Evolutionary conservation across 2,797 vertebrate species (phyloP).

Genomic region (Ceryle rudis): DNA sequence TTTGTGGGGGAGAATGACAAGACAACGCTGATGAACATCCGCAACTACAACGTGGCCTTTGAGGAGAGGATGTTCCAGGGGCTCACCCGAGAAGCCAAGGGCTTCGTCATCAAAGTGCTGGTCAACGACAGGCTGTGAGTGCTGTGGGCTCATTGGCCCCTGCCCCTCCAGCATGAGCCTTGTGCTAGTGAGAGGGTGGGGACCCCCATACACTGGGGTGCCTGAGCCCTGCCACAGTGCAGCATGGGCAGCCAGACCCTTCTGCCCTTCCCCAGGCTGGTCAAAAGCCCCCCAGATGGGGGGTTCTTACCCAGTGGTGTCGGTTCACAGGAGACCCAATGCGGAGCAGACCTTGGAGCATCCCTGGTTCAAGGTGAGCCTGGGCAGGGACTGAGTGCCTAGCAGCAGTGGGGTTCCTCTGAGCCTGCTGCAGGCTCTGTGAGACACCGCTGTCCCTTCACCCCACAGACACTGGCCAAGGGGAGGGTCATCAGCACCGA

Average conservation of each 20-base stretch:
- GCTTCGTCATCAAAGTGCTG: slow-evolving; percentile 96
- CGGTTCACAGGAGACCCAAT: slow-evolving; percentile 88
- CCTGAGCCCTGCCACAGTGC: rapidly evolving
- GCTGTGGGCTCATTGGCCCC: rapidly evolving
- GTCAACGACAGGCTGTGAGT: slow-evolving; percentile 95
- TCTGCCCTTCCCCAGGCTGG: background rate
- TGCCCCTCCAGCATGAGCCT: background rate
- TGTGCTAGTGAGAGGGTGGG: background rate
- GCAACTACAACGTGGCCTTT: slow-evolving; percentile 95
- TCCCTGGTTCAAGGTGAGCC: slow-evolving; percentile 96
- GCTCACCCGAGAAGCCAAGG: slow-evolving; percentile 92
- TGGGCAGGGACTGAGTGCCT: rapidly evolving
- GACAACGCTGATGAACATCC: slow-evolving; percentile 92
- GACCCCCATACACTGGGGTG: rapidly evolving
- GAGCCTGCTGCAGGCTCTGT: background rate
- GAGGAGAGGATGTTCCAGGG: slow-evolving; percentile 94
- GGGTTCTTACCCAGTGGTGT: background rate
- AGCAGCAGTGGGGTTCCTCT: rapidly evolving
- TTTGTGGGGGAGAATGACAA: slow-evolving; percentile 96
- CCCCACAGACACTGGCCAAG: slow-evolving; percentile 87
- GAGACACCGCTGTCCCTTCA: background rate
- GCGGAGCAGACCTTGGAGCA: slow-evolving; percentile 93
- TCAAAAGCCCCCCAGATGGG: background rate
- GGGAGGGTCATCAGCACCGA: slow-evolving; percentile 91
- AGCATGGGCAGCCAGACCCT: background rate